Evolutionary conservation across 2,888 invertebrate genomes (phyloP), one percentile per base, ranked within the genome.

Genomic region (Morpho achilles): DNA sequence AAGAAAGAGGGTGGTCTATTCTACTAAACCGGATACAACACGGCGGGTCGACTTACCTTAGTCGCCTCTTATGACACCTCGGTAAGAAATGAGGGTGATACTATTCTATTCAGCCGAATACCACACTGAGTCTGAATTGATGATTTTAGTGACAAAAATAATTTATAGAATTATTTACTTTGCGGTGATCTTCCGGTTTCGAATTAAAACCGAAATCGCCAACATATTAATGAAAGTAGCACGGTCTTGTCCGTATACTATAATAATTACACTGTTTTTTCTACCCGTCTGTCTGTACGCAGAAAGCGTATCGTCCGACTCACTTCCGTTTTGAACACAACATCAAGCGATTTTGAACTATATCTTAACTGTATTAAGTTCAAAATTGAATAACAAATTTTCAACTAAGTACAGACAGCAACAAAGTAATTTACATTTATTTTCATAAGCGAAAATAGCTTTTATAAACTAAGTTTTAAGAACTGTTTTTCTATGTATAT

Each of bases 251-350:
- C 72, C 73, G 76, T 72, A 74, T 48, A 52, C 52, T 72, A 72
- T 71, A 73, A 72, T 75, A 74, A 76, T 76, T 76, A 72, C 68
- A 67, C 66, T 61, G 71, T 54, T 73, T 75, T 72, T 75, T 73
- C 73, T 73, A 72, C 70, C 70, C 65, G 76, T 78, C 74, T 73
- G 73, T 70, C 70, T 72, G 74, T 61, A 69, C 56, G 80, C 82
- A 83, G 83, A 83, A 83, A 83, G 83, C 83, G 83, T 83, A 74
- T 81, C 79, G 74, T 57, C 61, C 68, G 69, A 66, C 70, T 68
- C 67, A 73, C 72, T 74, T 75, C 75, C 75, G 75, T 69, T 70
- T 62, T 55, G 50, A 59, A 56, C 40, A 41, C 10, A 22, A 8
- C 6, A 8, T 40, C 10, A 58, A 9, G 53, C 48, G 10, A 61